phyloP scores from a whole-genome alignment of 2,797 vertebrate genomes.

The Champsocephalus gunnari region DNA sequence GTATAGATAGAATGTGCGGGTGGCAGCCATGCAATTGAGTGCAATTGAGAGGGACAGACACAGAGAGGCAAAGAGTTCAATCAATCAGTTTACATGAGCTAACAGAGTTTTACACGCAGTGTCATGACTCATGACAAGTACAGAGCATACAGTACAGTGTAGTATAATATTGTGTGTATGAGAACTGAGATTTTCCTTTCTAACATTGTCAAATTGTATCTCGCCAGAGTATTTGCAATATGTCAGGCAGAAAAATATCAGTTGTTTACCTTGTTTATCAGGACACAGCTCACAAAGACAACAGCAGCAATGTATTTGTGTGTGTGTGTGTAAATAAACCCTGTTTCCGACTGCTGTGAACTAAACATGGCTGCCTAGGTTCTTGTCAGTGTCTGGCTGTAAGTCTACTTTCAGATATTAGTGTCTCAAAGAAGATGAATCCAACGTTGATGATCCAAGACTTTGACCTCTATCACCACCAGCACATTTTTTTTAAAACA shows the following conservation, averaged over 20 bases:
- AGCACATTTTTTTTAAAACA: not conserved
- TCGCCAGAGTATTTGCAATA: not conserved
- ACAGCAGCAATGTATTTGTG: conserved; percentile 24
- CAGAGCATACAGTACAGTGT: not conserved
- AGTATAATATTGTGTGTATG: not conserved
- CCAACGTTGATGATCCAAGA: not conserved
- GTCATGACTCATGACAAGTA: not conserved
- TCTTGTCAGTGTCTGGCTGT: too few species aligned
- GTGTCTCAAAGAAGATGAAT: not conserved
- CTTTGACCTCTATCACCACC: not conserved
- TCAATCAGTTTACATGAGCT: conserved; percentile 35
- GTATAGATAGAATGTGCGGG: not conserved
- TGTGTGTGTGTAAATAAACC: conserved; percentile 37
- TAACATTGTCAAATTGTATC: not conserved
- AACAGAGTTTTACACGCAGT: not conserved
- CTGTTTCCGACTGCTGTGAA: conserved; percentile 27
- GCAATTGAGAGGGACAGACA: conserved; percentile 28
- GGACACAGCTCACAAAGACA: conserved; percentile 35
- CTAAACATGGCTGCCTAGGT: not conserved
- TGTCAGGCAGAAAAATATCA: conserved; percentile 21
- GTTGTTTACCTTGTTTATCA: conserved; percentile 48
- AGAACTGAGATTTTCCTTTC: not conserved
- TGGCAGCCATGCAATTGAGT: conserved; percentile 12
- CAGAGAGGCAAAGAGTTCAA: conserved; percentile 22
- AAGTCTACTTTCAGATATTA: too few species aligned